Base-by-base conservation (phyloP, 2,113 vertebrate species). In the Lepidothrix coronata region DNA sequence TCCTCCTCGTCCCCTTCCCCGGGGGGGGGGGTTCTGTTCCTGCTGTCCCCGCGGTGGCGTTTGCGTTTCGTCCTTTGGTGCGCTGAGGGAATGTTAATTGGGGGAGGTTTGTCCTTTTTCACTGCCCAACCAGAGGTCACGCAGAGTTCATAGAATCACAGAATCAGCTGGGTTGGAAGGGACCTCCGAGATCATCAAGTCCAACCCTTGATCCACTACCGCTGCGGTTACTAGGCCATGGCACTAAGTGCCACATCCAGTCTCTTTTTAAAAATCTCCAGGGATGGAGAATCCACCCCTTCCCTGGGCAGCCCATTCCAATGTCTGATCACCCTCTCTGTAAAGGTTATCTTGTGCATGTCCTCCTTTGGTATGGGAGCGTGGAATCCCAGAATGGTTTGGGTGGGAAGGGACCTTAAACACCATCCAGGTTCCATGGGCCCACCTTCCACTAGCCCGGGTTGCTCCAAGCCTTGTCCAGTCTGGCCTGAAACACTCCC, bases 1-100 rank as follows among this genome's bases (percentile, higher is more conserved):
- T 9, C 49, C 14, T 37, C 27, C 15, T 7, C 37, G 4, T 17
- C 41, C 28, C 75, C 62, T 59, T 76, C 74, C 87, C 88, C 6
- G 0, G 1, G 1, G 1, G 1, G 8, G 19, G n/a, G n/a, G n/a
- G 54, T 72, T 27, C 70, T 2, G 0, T 19, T 44, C 43, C 71
- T 65, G 15, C 78, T 18, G 43, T 6, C 24, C 46, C 30, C 19
- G 24, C 3, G 1, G 10, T 1, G 1, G 20, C 6, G 2, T 4
- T 91, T 75, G 28, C 46, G 37, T 58, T 35, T 68, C 24, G 4
- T 52, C 52, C 31, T 0, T 41, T 21, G 4, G 52, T 87, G 73
- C 37, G 15, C 8, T 1, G 0, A 33, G 90, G 48, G 62, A 55
- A 28, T 8, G 2, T 37, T 74, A n/a, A 12, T 3, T 25, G 48